Conservation (phyloP, 2,113 vertebrate genomes). For the Tringa solitaria region DNA sequence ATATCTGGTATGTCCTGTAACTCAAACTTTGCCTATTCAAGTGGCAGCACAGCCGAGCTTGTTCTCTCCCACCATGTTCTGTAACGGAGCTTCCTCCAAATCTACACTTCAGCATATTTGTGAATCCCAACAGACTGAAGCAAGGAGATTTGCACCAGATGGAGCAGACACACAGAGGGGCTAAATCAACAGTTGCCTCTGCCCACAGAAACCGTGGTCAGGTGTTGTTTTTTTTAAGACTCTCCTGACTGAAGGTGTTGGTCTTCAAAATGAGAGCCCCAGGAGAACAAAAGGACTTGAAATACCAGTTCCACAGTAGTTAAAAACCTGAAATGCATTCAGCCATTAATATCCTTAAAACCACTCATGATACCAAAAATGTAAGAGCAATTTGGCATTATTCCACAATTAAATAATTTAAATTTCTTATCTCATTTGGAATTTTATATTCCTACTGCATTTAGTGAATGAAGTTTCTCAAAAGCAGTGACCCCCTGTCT, state of each 20-base stretch:
- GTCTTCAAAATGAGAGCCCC: background rate
- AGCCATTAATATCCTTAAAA: background rate
- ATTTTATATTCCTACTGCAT: background rate
- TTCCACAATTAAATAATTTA: background rate
- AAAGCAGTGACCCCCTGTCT: background rate
- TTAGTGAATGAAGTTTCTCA: background rate
- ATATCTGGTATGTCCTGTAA: background rate
- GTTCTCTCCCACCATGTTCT: rapidly evolving
- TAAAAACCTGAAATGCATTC: background rate
- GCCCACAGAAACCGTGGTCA: background rate
- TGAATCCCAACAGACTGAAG: background rate
- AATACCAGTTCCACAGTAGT: background rate
- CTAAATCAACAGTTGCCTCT: background rate
- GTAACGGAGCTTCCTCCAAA: background rate
- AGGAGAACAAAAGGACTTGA: background rate
- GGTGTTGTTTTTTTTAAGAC: background rate
- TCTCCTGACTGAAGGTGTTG: background rate
- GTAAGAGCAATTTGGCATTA: background rate
- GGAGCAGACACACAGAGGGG: background rate
- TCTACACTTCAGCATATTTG: background rate
- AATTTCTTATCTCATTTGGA: background rate
- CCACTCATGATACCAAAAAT: background rate
- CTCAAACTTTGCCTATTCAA: background rate
- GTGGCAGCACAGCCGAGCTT: background rate
- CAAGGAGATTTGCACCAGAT: background rate